Conservation (phyloP, 2,797 vertebrate genomes). For the Thaleichthys pacificus region DNA sequence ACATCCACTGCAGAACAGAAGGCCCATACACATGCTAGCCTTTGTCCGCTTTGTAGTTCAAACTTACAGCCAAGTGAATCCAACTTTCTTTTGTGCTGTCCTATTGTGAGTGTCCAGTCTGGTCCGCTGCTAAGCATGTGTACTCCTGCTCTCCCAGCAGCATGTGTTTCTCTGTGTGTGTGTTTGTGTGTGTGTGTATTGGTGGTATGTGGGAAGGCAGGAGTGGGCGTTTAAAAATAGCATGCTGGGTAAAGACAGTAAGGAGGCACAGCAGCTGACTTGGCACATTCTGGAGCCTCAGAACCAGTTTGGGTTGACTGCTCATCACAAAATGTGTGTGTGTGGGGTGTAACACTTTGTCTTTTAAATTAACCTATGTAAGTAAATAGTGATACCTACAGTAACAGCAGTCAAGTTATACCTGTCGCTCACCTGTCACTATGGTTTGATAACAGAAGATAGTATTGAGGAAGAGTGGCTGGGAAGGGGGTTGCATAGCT, state of each 20-base stretch:
- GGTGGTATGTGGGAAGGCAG: constrained; percentile 45
- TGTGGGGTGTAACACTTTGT: no score
- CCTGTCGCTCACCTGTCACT: no score
- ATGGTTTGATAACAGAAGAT: no score
- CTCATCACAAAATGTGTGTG: constrained; percentile 44
- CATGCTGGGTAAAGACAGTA: constrained; percentile 46
- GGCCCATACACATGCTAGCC: constrained; percentile 13
- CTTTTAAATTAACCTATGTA: no score
- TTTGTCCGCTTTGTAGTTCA: background rate
- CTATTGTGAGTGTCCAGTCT: background rate
- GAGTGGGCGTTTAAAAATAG: constrained; percentile 66
- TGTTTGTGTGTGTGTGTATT: constrained; percentile 6
- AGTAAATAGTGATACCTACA: no score
- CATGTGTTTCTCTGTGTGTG: constrained; percentile 4
- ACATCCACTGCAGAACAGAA: constrained; percentile 6
- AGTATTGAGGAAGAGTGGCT: no score
- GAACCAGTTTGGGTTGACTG: constrained; percentile 58
- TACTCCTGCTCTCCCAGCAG: background rate
- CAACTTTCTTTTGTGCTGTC: background rate
- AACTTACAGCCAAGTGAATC: background rate
- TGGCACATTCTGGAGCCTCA: constrained; percentile 68
- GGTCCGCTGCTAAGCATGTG: background rate
- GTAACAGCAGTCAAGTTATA: no score
- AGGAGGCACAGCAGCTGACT: constrained; percentile 64
- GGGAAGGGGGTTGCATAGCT: no score